Evolutionary conservation across 35 echinoderm and acorn worm genomes (phyloP).

Genomic region (Holothuria glaberrima): DNA sequence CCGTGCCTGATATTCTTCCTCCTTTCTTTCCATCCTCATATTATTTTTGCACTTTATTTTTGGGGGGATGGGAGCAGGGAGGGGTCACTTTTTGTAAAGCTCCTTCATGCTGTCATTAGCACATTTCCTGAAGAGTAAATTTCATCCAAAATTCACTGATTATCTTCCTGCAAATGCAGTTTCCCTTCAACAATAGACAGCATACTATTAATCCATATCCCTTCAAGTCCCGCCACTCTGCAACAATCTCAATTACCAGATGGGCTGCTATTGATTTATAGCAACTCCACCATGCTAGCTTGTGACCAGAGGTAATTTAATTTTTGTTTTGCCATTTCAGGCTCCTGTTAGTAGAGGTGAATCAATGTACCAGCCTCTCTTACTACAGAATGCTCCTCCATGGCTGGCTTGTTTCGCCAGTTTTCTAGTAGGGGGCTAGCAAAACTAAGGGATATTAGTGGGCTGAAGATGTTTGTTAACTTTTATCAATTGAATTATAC

Average conservation of each 20-base stretch:
- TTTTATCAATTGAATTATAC: slow-evolving; percentile 16
- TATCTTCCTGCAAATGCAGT: neutral
- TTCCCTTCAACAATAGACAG: too few relatives aligned
- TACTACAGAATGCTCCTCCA: too few relatives aligned
- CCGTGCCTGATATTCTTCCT: too few relatives aligned
- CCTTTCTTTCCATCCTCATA: too few relatives aligned
- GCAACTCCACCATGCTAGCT: neutral
- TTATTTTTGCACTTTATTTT: too few relatives aligned
- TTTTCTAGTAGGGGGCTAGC: too few relatives aligned
- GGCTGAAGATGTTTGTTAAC: neutral
- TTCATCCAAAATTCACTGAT: neutral
- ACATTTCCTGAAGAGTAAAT: too few relatives aligned
- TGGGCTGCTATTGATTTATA: slow-evolving; percentile 33
- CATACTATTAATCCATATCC: slow-evolving; percentile 4
- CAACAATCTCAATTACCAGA: slow-evolving; percentile 40
- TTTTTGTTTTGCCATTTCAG: slow-evolving; percentile 23
- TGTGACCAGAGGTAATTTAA: slow-evolving; percentile 35
- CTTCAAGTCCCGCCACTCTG: neutral
- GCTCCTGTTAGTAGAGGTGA: neutral
- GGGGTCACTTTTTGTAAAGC: too few relatives aligned
- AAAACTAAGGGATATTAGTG: neutral
- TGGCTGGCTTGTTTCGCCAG: too few relatives aligned
- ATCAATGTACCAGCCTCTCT: too few relatives aligned
- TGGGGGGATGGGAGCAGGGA: too few relatives aligned
- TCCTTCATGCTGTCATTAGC: too few relatives aligned